Base-by-base conservation (phyloP, 2,113 vertebrate genomes). In the Muntiacus reevesi region DNA sequence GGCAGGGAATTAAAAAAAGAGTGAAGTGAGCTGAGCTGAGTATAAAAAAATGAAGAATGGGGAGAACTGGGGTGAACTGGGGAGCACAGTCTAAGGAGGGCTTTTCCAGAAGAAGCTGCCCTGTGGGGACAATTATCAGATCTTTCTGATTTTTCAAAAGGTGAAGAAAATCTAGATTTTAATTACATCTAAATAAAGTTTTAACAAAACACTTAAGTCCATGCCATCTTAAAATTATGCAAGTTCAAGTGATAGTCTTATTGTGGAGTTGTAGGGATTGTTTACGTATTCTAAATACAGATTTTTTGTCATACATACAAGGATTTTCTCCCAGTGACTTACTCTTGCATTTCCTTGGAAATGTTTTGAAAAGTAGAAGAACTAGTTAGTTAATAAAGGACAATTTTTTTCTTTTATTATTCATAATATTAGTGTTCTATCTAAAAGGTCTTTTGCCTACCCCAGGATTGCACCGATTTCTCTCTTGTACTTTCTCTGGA, bases 21-120 rank as follows among this genome's bases (percentile, higher is more conserved):
- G 33, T 30, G 25, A 59, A n/a, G 28, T 16, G 85, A 76, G 52
- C 57, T 19, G 85, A 76, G 57, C 52, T 94, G 12, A 52, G 27
- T n/a, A 40, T 40, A 30, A 76, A 52, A 67, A 82, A 64, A 14
- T 3, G 7, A 2, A 17, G 79, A 76, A 17, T 25, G 59, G 50
- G 21, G 11, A 9, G 6, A 86, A 0, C 2, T 2, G 17, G 27
- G 21, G 27, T 13, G 36, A 16, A 1, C 10, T 2, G 2, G 3
- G 33, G 14, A 43, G 2, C 10, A 28, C 2, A 7, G 1, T 55
- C 64, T 7, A 9, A 11, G 25, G n/a, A 30, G 16, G 6, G 5
- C 36, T 74, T 11, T 74, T 74, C 36, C 40, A 71, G 67, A 15
- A 60, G 78, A 28, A n/a, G 16, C 27, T 23, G 16, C 43, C 82